These are phyloP conservation scores for Meda fulgida DNA, from an alignment of 2,797 vertebrate species.

Conservation along the genomic window DNA sequence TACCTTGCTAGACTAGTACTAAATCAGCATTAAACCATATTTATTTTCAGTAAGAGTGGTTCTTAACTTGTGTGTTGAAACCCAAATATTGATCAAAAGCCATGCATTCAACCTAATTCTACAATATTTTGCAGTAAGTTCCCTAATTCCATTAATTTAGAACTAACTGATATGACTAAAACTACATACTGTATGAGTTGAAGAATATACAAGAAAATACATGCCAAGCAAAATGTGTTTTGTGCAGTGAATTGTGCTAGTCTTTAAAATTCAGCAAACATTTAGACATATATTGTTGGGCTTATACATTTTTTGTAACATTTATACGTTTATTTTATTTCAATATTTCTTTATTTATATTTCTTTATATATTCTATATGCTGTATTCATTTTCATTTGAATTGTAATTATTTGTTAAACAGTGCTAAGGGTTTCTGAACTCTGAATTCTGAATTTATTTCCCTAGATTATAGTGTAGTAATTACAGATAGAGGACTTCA, in stretches of 20 bases:
- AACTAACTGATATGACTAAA: background rate
- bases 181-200: background rate
- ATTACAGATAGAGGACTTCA: background rate
- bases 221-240: background rate
- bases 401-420: too few relatives aligned
- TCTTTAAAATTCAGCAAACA: background rate
- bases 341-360: too few relatives aligned
- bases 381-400: background rate
- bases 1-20: background rate
- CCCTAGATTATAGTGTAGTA: background rate
- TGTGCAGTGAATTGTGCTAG: background rate
- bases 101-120: background rate
- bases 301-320: background rate
- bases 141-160: background rate
- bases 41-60: background rate
- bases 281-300: background rate
- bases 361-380: too few relatives aligned
- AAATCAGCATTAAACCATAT: background rate
- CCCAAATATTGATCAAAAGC: background rate
- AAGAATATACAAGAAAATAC: background rate
- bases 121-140: background rate
- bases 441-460: background rate
- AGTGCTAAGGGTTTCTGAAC: background rate
- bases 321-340: background rate
- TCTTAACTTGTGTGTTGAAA: background rate